Evolutionary conservation across 2,113 vertebrate species (phyloP).

Genomic region (Vidua macroura): DNA sequence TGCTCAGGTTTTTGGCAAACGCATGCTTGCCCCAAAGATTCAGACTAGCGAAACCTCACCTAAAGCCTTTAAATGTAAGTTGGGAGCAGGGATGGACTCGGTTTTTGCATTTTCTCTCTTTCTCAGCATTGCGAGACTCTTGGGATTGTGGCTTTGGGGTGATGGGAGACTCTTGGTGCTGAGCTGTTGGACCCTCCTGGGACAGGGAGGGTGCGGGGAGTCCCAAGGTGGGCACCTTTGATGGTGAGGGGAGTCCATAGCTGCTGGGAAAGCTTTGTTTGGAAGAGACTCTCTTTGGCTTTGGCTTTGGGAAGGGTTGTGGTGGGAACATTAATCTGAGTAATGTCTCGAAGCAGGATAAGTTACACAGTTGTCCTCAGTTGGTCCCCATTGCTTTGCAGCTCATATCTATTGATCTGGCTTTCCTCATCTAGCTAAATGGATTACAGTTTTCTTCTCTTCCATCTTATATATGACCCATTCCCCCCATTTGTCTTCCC

Average conservation of each 20-base stretch:
- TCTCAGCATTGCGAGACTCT: not conserved
- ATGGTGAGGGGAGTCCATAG: not conserved
- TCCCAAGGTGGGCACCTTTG: not conserved
- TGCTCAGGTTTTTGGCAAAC: slow-evolving; percentile 98
- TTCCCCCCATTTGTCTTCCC: slow-evolving; percentile 24
- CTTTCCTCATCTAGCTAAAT: slow-evolving; percentile 55
- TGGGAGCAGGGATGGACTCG: not conserved
- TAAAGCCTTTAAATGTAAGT: slow-evolving; percentile 99
- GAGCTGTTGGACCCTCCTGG: not conserved
- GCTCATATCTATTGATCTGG: slow-evolving; percentile 62
- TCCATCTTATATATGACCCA: slow-evolving; percentile 47
- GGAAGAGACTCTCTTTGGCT: not conserved
- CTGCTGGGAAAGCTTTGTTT: not conserved
- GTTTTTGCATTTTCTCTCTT: not conserved
- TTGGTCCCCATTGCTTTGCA: slow-evolving; percentile 8
- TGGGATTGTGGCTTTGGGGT: not conserved
- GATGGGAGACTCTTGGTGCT: not conserved
- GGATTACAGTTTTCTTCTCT: slow-evolving; percentile 57
- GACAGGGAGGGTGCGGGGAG: not conserved
- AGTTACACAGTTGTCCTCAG: slow-evolving; percentile 44
- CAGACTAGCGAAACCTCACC: slow-evolving; percentile 97
- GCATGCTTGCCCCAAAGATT: slow-evolving; percentile 98
- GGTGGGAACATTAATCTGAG: not conserved
- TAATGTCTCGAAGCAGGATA: not conserved
- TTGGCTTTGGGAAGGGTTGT: not conserved